These are phyloP conservation scores for Porites lutea DNA, from an alignment of 64 coral and sea anemone genomes.

Conservation along the genomic window DNA sequence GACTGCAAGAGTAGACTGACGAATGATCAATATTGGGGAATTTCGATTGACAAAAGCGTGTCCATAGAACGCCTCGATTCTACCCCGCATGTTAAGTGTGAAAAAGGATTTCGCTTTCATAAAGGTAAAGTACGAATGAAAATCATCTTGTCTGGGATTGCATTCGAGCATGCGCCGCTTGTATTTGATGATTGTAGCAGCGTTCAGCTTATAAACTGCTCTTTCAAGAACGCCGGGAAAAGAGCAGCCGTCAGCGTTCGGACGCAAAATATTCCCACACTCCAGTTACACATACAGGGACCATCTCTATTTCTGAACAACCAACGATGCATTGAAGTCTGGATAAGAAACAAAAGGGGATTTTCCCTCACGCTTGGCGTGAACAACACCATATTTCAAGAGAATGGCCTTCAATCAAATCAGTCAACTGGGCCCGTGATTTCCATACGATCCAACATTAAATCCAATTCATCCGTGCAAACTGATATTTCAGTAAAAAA, in stretches of 20 bases:
- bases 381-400: not conserved
- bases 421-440: not conserved
- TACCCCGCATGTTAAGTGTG: not conserved
- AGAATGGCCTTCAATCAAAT: not conserved
- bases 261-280: not conserved
- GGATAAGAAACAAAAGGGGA: not conserved
- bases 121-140: not conserved
- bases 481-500: not conserved
- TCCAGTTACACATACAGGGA: constrained; percentile 7
- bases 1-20: not conserved
- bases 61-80: not conserved
- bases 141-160: constrained; percentile 22
- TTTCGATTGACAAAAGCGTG: constrained; percentile 1
- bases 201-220: constrained; percentile 16
- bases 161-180: not conserved
- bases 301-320: constrained; percentile 20
- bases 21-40: not conserved
- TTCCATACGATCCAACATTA: not conserved
- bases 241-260: not conserved
- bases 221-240: not conserved
- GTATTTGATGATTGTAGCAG: not conserved
- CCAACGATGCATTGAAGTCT: not conserved
- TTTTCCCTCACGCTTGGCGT: not conserved
- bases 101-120: constrained; percentile 23
- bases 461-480: not conserved